Conservation (phyloP, 2,888 invertebrate genomes). For the Sicus ferrugineus region DNA sequence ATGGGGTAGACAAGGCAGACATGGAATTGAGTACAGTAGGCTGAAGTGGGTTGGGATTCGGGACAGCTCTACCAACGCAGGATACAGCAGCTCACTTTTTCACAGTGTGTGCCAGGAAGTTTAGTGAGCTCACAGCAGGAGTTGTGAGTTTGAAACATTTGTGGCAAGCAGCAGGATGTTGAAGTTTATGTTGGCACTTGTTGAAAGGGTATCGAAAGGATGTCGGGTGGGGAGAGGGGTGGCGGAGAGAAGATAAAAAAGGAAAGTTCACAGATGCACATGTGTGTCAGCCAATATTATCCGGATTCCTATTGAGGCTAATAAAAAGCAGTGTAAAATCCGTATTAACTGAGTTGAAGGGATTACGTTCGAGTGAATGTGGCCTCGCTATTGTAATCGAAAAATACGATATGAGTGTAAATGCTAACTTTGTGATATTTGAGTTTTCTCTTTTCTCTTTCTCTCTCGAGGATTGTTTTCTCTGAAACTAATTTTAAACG, state of each 20-base stretch:
- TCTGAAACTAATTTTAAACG: no score
- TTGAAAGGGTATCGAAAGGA: not conserved
- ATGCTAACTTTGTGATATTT: not conserved
- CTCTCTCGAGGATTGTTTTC: no score
- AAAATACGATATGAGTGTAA: not conserved
- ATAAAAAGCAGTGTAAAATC: constrained; percentile 10
- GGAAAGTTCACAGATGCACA: not conserved
- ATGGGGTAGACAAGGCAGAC: no score
- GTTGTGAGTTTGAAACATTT: not conserved
- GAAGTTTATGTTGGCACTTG: constrained; percentile 29
- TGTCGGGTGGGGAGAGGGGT: not conserved
- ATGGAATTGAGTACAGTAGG: no score
- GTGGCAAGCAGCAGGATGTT: constrained; percentile 11
- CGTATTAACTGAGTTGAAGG: constrained; percentile 15
- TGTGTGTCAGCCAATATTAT: no score
- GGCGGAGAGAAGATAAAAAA: not conserved
- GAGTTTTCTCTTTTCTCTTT: no score
- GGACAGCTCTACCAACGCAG: no score
- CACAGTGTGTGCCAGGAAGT: constrained; percentile 2
- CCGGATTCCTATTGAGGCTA: no score
- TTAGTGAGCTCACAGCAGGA: constrained; percentile 11
- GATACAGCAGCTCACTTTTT: no score
- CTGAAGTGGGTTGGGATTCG: no score
- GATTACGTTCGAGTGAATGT: constrained; percentile 17
- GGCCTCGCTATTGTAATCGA: constrained; percentile 2